phyloP scores from a whole-genome alignment of 2,888 invertebrate species.

The Frankliniella intonsa region DNA sequence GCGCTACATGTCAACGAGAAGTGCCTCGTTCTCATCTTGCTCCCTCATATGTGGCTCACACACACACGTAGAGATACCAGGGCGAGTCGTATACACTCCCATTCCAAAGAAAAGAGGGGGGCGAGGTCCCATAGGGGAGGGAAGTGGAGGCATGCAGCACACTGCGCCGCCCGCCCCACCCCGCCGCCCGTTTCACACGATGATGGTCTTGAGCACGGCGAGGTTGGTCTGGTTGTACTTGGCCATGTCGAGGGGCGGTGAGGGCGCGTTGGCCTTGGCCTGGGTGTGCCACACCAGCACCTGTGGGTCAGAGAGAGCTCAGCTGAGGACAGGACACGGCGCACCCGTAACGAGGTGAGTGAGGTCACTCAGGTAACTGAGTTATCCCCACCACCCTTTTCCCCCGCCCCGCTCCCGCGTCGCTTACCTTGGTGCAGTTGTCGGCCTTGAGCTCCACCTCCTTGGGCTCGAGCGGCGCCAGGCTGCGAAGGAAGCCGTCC shows the following conservation, averaged over 20 bases:
- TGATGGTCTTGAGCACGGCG: conserved; percentile 53
- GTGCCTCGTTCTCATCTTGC: background rate
- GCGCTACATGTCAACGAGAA: background rate
- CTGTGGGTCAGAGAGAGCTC: conserved; percentile 45
- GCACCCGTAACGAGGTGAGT: background rate
- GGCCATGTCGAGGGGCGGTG: conserved; percentile 53
- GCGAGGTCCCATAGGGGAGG: background rate
- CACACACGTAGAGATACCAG: background rate
- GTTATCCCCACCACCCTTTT: too few species aligned
- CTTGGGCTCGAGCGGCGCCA: conserved; percentile 55
- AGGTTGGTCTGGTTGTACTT: conserved; percentile 61
- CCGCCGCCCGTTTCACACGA: too few species aligned
- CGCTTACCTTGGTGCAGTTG: conserved; percentile 63
- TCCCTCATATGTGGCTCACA: background rate
- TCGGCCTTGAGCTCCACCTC: conserved; percentile 74
- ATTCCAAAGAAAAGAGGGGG: background rate
- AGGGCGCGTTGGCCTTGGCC: conserved; percentile 62
- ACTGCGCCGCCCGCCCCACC: too few species aligned
- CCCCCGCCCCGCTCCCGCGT: background rate
- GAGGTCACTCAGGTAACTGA: too few species aligned
- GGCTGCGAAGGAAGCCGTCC: conserved; percentile 65
- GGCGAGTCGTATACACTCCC: background rate
- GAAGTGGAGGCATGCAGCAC: background rate
- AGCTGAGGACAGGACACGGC: background rate
- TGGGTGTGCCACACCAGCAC: conserved; percentile 71